A percentile compares a stretch with the other conserved stretches of the same genome.
Conservation (phyloP, 2,113 vertebrate genomes). For the Coturnix japonica region DNA sequence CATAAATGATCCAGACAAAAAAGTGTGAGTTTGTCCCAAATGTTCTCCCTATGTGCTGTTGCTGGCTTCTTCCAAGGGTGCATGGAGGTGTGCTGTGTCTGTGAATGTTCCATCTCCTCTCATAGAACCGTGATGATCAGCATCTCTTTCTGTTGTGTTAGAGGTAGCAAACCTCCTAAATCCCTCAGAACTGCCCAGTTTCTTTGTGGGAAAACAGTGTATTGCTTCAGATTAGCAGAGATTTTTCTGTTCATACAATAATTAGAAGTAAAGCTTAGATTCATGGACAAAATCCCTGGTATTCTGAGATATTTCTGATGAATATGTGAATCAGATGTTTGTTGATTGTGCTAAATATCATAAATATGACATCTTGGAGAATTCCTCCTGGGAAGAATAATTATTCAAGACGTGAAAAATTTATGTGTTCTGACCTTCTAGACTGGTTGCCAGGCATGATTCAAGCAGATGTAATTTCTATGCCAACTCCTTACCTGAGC, state of each 20-base stretch:
- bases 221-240: not conserved
- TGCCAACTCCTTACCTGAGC: not conserved
- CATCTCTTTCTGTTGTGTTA: not conserved
- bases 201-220: not conserved
- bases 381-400: not conserved
- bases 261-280: not conserved
- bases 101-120: not conserved
- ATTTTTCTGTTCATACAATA: not conserved
- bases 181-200: not conserved
- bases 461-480: not conserved
- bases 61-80: not conserved
- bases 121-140: not conserved
- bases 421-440: not conserved
- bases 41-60: not conserved
- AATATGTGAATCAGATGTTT: not conserved
- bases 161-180: not conserved
- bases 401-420: not conserved
- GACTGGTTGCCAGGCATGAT: not conserved
- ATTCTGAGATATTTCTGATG: not conserved
- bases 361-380: not conserved
- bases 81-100: not conserved
- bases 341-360: not conserved
- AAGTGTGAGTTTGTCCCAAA: not conserved
- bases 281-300: not conserved
- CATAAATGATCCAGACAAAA: not conserved